Percentiles rank a stretch among this genome's conserved stretches.
Conservation (phyloP, 2,797 vertebrate genomes). For the Ataeniobius toweri region DNA sequence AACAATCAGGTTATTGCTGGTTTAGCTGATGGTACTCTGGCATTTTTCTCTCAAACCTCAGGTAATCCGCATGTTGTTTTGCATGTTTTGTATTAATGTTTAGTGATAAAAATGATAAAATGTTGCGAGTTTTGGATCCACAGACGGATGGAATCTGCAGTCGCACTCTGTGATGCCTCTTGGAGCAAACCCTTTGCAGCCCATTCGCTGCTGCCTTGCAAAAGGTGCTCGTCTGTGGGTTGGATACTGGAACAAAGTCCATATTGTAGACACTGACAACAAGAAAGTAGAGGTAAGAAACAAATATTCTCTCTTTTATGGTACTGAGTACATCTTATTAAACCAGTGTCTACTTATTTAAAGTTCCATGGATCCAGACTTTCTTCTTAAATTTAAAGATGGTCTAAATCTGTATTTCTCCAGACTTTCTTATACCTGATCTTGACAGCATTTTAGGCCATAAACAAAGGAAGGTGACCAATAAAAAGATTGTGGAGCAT, state of each 20-base stretch:
- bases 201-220: slow-evolving; percentile 82
- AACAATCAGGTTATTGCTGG: slow-evolving; percentile 81
- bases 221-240: slow-evolving; percentile 79
- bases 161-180: slow-evolving; percentile 70
- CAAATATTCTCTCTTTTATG: neutral
- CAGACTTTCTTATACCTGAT: neutral
- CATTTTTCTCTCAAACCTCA: slow-evolving; percentile 80
- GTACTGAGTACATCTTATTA: neutral
- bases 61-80: slow-evolving; percentile 61
- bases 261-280: slow-evolving; percentile 72
- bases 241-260: slow-evolving; percentile 84
- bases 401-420: neutral
- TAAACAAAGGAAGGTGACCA: no score
- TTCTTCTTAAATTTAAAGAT: neutral
- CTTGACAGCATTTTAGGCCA: neutral
- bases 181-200: slow-evolving; percentile 79
- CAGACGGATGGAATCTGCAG: slow-evolving; percentile 81
- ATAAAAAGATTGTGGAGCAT: neutral
- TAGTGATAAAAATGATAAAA: neutral
- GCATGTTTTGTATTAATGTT: neutral
- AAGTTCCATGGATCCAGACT: neutral
- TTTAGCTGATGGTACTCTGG: slow-evolving; percentile 83
- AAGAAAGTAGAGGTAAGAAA: slow-evolving; percentile 77
- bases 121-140: slow-evolving; percentile 18
- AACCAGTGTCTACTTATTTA: neutral